A percentile compares a stretch with the other conserved stretches of the same genome.
Conservation (phyloP, 2,888 invertebrate genomes). For the Argyresthia albistria region DNA sequence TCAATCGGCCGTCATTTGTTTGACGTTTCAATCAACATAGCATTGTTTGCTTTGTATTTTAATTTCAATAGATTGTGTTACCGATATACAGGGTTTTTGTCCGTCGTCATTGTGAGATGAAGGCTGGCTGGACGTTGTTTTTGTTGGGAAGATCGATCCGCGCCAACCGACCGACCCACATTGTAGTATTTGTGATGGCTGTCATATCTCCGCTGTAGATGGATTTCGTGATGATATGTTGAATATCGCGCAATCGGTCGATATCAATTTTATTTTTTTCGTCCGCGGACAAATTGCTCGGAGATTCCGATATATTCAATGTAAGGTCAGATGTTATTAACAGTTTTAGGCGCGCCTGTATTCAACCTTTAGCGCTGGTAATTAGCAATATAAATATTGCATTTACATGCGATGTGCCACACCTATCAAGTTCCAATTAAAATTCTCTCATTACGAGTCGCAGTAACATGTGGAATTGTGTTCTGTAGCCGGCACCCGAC, state of each 20-base stretch:
- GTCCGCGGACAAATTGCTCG: slow-evolving; percentile 1
- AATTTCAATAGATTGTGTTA: slow-evolving; percentile 68
- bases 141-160: slow-evolving; percentile 21
- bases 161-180: neutral
- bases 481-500: neutral
- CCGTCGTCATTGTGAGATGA: slow-evolving; percentile 36
- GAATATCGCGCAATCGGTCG: no score
- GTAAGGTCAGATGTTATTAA: no score
- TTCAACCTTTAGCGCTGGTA: neutral
- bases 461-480: neutral
- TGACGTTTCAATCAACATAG: slow-evolving; percentile 70
- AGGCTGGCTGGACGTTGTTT: slow-evolving; percentile 24
- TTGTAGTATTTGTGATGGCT: slow-evolving; percentile 4
- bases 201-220: slow-evolving; percentile 2
- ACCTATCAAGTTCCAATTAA: slow-evolving; percentile 4
- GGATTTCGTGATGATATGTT: slow-evolving; percentile 5
- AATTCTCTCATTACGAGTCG: neutral
- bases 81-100: slow-evolving; percentile 60
- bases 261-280: no score
- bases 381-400: neutral
- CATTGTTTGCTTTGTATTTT: slow-evolving; percentile 68
- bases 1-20: slow-evolving; percentile 60
- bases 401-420: neutral
- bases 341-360: neutral
- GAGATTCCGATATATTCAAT: no score